A percentile compares a stretch with the other conserved stretches of the same genome.
These are phyloP conservation scores for Myocastor coypus DNA, from an alignment of 2,113 vertebrate species.

Conservation along the genomic window DNA sequence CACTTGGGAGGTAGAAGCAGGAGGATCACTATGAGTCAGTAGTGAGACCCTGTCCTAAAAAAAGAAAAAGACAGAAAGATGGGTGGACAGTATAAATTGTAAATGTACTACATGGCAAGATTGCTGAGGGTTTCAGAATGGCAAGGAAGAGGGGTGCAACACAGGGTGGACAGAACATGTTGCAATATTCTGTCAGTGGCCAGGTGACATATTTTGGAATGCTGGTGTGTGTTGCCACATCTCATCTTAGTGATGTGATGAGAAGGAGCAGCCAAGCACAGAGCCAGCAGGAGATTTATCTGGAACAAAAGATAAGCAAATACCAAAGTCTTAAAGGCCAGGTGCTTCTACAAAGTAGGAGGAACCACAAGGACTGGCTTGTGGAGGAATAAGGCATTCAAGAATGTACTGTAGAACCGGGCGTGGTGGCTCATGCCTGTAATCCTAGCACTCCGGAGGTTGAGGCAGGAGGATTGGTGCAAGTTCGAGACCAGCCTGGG, in stretches of 20 bases:
- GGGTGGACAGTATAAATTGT: too few species aligned
- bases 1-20: too few species aligned
- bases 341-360: background rate
- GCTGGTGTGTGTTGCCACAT: conserved; percentile 69
- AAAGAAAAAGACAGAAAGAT: background rate
- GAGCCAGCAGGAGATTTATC: background rate
- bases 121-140: background rate
- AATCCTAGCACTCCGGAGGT: too few species aligned
- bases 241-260: too few species aligned
- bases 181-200: conserved; percentile 36
- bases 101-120: too few species aligned
- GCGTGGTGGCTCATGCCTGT: too few species aligned
- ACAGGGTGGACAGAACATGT: background rate
- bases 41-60: too few species aligned
- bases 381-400: fast-evolving
- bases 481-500: too few species aligned
- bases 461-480: too few species aligned
- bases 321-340: too few species aligned
- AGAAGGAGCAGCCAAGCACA: too few species aligned
- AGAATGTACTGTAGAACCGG: background rate
- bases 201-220: conserved; percentile 79
- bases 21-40: too few species aligned
- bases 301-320: background rate
- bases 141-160: background rate
- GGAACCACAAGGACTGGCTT: background rate